Percentiles rank a stretch among this genome's conserved stretches.
These are phyloP conservation scores for Phalacrocorax aristotelis DNA, from an alignment of 2,113 vertebrate genomes.

Conservation along the genomic window DNA sequence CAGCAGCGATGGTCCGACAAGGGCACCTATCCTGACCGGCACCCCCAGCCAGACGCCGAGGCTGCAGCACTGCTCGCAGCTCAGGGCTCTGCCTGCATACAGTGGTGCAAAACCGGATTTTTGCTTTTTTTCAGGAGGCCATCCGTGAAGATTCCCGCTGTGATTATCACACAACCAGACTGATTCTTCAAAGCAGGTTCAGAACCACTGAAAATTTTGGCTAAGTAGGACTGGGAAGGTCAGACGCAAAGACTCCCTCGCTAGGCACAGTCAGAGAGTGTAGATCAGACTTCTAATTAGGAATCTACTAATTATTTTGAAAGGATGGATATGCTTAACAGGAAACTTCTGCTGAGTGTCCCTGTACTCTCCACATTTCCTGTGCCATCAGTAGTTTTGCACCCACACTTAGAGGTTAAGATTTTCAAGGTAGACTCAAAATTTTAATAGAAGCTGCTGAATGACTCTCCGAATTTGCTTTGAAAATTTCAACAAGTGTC, in stretches of 20 bases:
- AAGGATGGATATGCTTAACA: background rate
- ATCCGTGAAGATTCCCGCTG: background rate
- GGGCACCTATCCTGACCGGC: fast-evolving
- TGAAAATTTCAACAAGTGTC: background rate
- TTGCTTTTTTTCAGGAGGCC: background rate
- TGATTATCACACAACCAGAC: background rate
- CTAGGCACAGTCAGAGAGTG: background rate
- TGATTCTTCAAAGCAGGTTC: background rate
- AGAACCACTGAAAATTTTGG: background rate
- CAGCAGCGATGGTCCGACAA: background rate
- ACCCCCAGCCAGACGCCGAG: background rate
- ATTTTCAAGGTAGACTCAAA: background rate
- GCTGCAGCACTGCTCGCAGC: background rate
- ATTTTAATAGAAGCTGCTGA: background rate
- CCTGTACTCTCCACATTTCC: background rate
- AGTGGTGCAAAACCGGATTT: background rate
- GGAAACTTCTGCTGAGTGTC: background rate
- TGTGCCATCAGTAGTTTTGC: background rate
- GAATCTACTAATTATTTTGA: slow-evolving; percentile 3
- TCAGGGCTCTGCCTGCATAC: background rate
- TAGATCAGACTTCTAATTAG: background rate
- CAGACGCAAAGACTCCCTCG: background rate
- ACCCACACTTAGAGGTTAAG: background rate
- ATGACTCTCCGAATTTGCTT: background rate
- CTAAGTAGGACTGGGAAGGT: background rate